A percentile compares a stretch with the other conserved stretches of the same genome.
Evolutionary conservation across 2,797 vertebrate species (phyloP).

Genomic region (Karalla daura): DNA sequence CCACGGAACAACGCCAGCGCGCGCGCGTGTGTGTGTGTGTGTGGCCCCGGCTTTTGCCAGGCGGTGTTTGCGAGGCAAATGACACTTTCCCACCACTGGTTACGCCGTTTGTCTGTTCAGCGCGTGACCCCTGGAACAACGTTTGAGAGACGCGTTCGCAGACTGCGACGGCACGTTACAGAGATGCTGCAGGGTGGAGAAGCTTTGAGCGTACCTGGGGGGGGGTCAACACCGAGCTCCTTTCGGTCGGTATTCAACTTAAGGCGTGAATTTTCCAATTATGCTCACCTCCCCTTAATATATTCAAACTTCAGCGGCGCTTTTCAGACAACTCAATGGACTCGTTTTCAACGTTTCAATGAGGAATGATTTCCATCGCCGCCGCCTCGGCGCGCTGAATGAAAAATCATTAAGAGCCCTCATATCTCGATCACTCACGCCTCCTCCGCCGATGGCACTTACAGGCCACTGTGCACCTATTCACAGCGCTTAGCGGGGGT

Average conservation of each 20-base stretch:
- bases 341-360: constrained; percentile 57
- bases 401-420: constrained; percentile 60
- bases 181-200: background rate
- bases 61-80: background rate
- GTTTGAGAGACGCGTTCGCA: no score
- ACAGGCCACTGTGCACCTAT: constrained; percentile 53
- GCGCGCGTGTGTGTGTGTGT: background rate
- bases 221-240: background rate
- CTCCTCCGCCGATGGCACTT: constrained; percentile 46
- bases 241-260: constrained; percentile 4
- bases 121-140: no score
- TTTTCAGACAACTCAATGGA: constrained; percentile 46
- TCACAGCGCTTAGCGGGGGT: constrained; percentile 39
- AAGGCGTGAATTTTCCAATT: constrained; percentile 45
- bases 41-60: background rate
- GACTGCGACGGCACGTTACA: background rate
- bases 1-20: constrained; percentile 20
- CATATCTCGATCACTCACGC: constrained; percentile 51
- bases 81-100: no score
- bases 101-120: no score
- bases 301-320: constrained; percentile 30
- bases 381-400: constrained; percentile 30
- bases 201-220: background rate
- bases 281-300: constrained; percentile 28
- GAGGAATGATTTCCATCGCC: constrained; percentile 43